These are phyloP conservation scores for Caenorhabditis becei DNA, from an alignment of 2,888 invertebrate species.

Conservation along the genomic window DNA sequence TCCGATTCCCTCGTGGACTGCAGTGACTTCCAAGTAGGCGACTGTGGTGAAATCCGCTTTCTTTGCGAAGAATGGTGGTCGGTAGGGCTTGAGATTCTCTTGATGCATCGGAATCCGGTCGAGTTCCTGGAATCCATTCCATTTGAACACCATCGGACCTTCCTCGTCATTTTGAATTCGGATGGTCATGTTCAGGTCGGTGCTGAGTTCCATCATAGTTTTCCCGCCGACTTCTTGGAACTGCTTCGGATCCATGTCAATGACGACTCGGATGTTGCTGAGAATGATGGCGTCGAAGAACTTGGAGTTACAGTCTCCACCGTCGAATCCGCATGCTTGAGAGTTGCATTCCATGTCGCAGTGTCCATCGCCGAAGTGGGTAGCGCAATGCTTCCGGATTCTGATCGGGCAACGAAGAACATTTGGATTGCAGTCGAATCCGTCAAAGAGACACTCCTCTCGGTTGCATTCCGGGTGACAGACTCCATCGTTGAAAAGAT, in stretches of 20 bases:
- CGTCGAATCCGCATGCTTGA: slow-evolving; percentile 98
- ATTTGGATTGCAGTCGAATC: slow-evolving; percentile 90
- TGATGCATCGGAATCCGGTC: slow-evolving; percentile 60
- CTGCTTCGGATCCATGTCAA: slow-evolving; percentile 64
- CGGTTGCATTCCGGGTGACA: slow-evolving; percentile 83
- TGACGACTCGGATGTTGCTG: slow-evolving; percentile 71
- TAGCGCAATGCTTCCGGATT: slow-evolving; percentile 61
- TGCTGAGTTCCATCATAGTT: slow-evolving; percentile 70
- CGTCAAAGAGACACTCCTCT: slow-evolving; percentile 94
- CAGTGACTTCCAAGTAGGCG: slow-evolving; percentile 66
- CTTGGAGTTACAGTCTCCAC: slow-evolving; percentile 86
- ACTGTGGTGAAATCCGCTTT: no score
- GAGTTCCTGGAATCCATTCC: slow-evolving; percentile 60
- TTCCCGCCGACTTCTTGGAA: slow-evolving; percentile 63
- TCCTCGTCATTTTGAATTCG: slow-evolving; percentile 67
- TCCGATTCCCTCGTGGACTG: slow-evolving; percentile 66
- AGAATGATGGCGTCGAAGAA: slow-evolving; percentile 29
- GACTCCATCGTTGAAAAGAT: slow-evolving; percentile 70
- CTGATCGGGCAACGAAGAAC: slow-evolving; percentile 54
- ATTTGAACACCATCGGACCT: slow-evolving; percentile 76
- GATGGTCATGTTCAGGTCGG: slow-evolving; percentile 69
- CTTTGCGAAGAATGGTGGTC: not conserved
- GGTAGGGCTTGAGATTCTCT: slow-evolving; percentile 1
- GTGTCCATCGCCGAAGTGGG: slow-evolving; percentile 92
- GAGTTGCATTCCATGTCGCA: slow-evolving; percentile 97